phyloP scores from a whole-genome alignment of 2,113 vertebrate species.

The Stigmatopora nigra region DNA sequence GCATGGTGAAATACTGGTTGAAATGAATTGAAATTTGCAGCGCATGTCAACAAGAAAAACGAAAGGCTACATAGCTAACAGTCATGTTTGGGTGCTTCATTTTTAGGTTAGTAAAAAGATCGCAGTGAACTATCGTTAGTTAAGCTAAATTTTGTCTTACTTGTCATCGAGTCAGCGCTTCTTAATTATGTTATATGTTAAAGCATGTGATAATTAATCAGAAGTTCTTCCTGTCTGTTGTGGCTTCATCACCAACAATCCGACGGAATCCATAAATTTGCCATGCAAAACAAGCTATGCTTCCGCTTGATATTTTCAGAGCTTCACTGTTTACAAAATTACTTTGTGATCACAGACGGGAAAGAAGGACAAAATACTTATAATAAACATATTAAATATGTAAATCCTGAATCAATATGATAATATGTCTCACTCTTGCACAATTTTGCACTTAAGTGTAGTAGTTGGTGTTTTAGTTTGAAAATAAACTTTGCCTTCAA shows the following conservation, averaged over 20 bases:
- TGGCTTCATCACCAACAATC: constrained; percentile 27
- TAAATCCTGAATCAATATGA: background rate
- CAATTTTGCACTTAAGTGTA: background rate
- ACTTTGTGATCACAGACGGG: too few relatives aligned
- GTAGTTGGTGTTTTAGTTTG: background rate
- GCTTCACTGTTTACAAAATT: background rate
- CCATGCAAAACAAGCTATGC: accelerated
- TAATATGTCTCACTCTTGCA: background rate
- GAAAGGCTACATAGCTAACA: constrained; percentile 20
- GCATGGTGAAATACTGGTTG: too few relatives aligned
- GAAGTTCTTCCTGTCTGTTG: constrained; percentile 10
- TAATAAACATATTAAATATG: background rate
- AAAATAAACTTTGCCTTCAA: background rate
- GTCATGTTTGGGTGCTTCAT: background rate
- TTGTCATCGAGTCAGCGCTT: background rate
- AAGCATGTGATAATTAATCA: background rate
- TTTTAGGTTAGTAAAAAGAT: background rate
- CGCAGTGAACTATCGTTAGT: constrained; percentile 8
- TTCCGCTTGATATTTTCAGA: constrained; percentile 32
- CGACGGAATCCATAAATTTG: background rate
- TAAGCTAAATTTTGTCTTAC: constrained; percentile 42
- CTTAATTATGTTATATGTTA: background rate
- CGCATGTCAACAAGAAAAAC: constrained; percentile 24
- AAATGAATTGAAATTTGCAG: too few relatives aligned
- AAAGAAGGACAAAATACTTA: too few relatives aligned